phyloP scores from a whole-genome alignment of 2,888 invertebrate genomes.

The Bibio marci region DNA sequence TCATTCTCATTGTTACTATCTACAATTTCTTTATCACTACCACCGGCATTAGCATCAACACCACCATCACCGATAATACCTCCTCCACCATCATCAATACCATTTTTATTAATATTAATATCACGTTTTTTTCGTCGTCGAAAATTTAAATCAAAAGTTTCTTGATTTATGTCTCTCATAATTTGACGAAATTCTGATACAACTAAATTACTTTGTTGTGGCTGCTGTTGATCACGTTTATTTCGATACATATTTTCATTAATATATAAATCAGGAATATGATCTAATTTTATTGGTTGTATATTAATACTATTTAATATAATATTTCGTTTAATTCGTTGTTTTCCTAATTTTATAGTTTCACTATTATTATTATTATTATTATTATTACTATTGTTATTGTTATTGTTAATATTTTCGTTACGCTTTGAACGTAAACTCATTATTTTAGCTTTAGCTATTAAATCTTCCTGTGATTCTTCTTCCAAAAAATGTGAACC shows the following conservation, averaged over 20 bases:
- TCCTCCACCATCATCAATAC: background rate
- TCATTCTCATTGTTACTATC: constrained; percentile 11
- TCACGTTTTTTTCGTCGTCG: constrained; percentile 2
- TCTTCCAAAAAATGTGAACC: constrained; percentile 19
- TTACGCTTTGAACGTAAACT: constrained; percentile 14
- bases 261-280: constrained; percentile 5
- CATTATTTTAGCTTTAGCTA: constrained; percentile 17
- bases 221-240: background rate
- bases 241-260: background rate
- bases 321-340: background rate
- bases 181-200: constrained; percentile 6
- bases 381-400: too few relatives aligned
- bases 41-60: too few relatives aligned
- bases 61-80: constrained; percentile 1
- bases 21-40: constrained; percentile 10
- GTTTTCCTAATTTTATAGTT: background rate
- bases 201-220: constrained; percentile 1
- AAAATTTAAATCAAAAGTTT: constrained; percentile 2
- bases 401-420: too few relatives aligned
- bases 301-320: background rate
- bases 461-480: constrained; percentile 18
- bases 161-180: constrained; percentile 6
- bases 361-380: background rate
- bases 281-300: background rate
- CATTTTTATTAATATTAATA: background rate